phyloP scores from a whole-genome alignment of 2,888 invertebrate genomes.

The Formica aserva region DNA sequence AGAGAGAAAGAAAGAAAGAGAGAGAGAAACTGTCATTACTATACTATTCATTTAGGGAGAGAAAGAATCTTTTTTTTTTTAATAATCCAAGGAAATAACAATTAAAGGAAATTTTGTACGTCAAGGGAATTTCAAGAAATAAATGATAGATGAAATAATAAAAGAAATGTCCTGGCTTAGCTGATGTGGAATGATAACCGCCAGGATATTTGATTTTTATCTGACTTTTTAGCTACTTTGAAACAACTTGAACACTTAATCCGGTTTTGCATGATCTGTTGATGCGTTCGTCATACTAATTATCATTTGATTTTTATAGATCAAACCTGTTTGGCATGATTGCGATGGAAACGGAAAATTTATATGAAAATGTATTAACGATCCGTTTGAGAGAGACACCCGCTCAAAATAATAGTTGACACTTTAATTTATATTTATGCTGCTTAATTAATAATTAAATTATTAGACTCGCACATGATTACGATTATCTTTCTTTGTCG shows the following conservation, averaged over 20 bases:
- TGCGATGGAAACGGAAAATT: background rate
- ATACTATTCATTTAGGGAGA: background rate
- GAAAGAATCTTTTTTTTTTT: background rate
- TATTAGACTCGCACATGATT: background rate
- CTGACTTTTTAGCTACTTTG: background rate
- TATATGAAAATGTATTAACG: constrained; percentile 6
- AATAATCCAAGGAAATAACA: background rate
- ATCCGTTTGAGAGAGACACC: background rate
- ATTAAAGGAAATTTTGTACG: background rate
- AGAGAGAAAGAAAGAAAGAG: too few species aligned
- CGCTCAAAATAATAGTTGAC: background rate
- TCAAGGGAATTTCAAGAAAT: background rate
- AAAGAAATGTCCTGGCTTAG: background rate
- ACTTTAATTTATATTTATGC: background rate
- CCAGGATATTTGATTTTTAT: background rate
- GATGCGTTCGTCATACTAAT: constrained; percentile 36
- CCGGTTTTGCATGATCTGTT: constrained; percentile 30
- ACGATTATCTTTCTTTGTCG: background rate
- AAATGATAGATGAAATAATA: background rate
- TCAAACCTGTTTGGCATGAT: constrained; percentile 16
- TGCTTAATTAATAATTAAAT: constrained; percentile 9
- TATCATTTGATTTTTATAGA: background rate
- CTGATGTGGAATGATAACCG: background rate
- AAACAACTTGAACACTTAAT: constrained; percentile 14
- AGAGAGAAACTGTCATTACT: background rate